phyloP scores from a whole-genome alignment of 2,888 invertebrate species.

The Rhagonycha fulva region DNA sequence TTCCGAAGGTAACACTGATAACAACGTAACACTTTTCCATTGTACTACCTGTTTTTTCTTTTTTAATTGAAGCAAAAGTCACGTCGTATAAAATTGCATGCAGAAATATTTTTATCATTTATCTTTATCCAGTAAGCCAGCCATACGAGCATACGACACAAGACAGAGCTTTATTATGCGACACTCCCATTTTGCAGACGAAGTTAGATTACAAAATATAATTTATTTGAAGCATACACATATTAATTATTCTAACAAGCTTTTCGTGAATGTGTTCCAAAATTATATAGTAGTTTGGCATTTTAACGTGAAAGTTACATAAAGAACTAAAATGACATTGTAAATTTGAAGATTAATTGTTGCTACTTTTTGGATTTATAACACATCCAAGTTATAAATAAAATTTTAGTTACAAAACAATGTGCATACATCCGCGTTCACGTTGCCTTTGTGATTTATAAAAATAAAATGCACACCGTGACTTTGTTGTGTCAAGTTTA shows the following conservation, averaged over 20 bases:
- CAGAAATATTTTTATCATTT: background rate
- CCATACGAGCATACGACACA: background rate
- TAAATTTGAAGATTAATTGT: background rate
- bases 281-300: slow-evolving; percentile 10
- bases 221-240: slow-evolving; percentile 4
- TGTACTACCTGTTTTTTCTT: background rate
- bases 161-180: background rate
- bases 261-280: slow-evolving; percentile 3
- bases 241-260: slow-evolving; percentile 12
- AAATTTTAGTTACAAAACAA: background rate
- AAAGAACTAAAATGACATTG: slow-evolving; percentile 7
- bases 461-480: background rate
- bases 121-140: background rate
- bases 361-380: background rate
- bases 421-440: background rate
- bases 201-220: slow-evolving; percentile 6
- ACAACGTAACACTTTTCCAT: background rate
- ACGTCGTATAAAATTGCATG: background rate
- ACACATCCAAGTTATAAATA: background rate
- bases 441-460: background rate
- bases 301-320: slow-evolving; percentile 7
- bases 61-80: background rate
- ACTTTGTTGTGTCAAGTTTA: background rate
- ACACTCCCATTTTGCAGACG: slow-evolving; percentile 6
- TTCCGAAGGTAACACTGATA: background rate